A percentile compares a stretch with the other conserved stretches of the same genome.
Evolutionary conservation across 1,140 invertebrate genomes (phyloP).

Genomic region (Hyphantria cunea): DNA sequence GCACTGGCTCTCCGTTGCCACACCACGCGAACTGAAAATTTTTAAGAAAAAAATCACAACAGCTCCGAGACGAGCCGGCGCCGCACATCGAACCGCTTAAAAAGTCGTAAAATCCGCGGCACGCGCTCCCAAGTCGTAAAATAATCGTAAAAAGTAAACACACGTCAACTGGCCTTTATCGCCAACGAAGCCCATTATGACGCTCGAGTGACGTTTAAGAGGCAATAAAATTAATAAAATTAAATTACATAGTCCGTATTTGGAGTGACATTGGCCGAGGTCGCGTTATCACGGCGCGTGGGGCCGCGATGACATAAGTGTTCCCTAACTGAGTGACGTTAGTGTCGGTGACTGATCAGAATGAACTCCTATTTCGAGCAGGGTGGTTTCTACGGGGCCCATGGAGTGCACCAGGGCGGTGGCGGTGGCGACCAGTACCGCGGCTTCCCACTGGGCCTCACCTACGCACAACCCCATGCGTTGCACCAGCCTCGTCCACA

Average conservation of each 20-base stretch:
- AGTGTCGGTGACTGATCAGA: conserved; percentile 76
- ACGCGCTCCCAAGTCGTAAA: conserved; percentile 74
- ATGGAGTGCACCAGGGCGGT: conserved; percentile 89
- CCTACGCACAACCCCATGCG: conserved; percentile 93
- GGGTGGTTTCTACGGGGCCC: conserved; percentile 95
- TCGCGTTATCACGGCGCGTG: conserved; percentile 74
- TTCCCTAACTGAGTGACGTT: conserved; percentile 67
- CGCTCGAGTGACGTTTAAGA: conserved; percentile 79
- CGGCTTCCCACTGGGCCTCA: conserved; percentile 91
- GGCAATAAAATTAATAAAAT: conserved; percentile 80
- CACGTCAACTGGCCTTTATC: conserved; percentile 75
- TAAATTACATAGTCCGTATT: conserved; percentile 63
- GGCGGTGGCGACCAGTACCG: conserved; percentile 89
- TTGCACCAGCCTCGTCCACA: conserved; percentile 90
- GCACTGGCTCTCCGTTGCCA: conserved; percentile 21
- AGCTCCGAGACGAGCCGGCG: conserved; percentile 48
- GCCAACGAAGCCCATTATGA: conserved; percentile 76
- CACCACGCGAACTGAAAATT: conserved; percentile 47
- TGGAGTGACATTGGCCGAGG: conserved; percentile 68
- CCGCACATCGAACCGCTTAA: conserved; percentile 62
- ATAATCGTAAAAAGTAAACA: conserved; percentile 82
- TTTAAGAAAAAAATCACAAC: conserved; percentile 41
- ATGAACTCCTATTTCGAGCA: conserved; percentile 98
- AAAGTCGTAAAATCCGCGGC: conserved; percentile 76
- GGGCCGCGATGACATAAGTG: conserved; percentile 78